These are phyloP conservation scores for Acyrthosiphon pisum DNA, from an alignment of 1,140 invertebrate genomes.

Conservation along the genomic window DNA sequence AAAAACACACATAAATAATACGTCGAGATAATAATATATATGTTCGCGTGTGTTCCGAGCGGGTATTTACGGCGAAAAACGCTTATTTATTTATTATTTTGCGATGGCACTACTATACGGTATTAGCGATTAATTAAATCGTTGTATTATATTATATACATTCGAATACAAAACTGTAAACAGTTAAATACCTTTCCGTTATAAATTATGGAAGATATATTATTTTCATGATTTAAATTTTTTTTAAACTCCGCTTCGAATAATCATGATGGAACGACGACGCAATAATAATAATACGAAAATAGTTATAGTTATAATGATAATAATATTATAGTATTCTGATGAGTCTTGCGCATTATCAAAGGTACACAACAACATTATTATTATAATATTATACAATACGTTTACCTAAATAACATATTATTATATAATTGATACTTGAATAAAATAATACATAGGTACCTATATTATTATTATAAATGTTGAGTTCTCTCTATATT, in stretches of 20 bases:
- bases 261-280: neutral
- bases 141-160: too few relatives aligned
- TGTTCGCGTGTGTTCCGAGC: neutral
- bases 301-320: too few relatives aligned
- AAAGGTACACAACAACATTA: too few relatives aligned
- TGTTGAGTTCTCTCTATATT: too few relatives aligned
- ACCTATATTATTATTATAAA: too few relatives aligned
- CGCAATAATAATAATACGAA: neutral
- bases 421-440: too few relatives aligned
- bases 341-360: too few relatives aligned
- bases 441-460: too few relatives aligned
- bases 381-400: too few relatives aligned
- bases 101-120: neutral
- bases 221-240: neutral
- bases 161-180: neutral
- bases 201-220: neutral
- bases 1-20: neutral
- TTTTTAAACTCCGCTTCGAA: neutral
- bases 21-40: neutral
- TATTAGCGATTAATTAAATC: conserved; percentile 3
- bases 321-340: too few relatives aligned
- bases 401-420: too few relatives aligned
- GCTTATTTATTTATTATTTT: conserved; percentile 9
- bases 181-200: neutral
- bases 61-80: neutral